A percentile compares a stretch with the other conserved stretches of the same genome.
Conservation (phyloP, 2,888 invertebrate species). For the Caenorhabditis zanzibari region DNA sequence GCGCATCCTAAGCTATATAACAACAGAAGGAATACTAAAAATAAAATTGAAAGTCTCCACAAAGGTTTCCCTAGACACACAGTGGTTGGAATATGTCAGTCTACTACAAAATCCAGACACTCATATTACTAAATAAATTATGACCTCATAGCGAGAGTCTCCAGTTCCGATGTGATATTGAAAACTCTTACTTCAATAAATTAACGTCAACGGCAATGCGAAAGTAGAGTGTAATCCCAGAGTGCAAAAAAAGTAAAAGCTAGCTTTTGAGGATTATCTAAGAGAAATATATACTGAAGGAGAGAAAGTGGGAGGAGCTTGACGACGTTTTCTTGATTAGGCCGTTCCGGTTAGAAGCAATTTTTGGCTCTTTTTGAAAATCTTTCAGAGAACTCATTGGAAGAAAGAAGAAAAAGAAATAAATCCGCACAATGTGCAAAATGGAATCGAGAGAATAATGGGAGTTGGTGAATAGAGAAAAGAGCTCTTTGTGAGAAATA, state of each 20-base stretch:
- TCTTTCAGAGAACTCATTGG: background rate
- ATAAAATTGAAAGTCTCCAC: background rate
- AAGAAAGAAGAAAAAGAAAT: background rate
- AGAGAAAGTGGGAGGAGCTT: conserved; percentile 10
- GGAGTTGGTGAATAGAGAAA: background rate
- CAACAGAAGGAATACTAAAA: background rate
- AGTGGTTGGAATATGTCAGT: background rate
- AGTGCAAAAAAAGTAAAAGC: background rate
- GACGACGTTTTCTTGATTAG: conserved; percentile 43
- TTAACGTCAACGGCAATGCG: background rate
- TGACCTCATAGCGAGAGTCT: conserved; percentile 1
- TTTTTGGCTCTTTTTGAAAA: background rate
- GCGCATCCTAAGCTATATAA: background rate
- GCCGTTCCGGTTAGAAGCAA: conserved; percentile 9
- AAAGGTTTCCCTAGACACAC: conserved; percentile 23
- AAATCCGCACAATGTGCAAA: conserved; percentile 1
- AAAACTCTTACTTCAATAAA: background rate
- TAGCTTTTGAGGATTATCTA: conserved; percentile 42
- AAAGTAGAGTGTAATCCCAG: background rate
- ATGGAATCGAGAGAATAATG: background rate
- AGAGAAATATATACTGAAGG: conserved; percentile 34
- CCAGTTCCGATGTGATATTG: background rate
- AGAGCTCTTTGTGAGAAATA: conserved; percentile 28
- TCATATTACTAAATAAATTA: conserved; percentile 33
- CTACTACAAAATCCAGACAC: background rate